A percentile compares a stretch with the other conserved stretches of the same genome.
Conservation (phyloP, 2,113 vertebrate genomes). For the Nerophis ophidion region DNA sequence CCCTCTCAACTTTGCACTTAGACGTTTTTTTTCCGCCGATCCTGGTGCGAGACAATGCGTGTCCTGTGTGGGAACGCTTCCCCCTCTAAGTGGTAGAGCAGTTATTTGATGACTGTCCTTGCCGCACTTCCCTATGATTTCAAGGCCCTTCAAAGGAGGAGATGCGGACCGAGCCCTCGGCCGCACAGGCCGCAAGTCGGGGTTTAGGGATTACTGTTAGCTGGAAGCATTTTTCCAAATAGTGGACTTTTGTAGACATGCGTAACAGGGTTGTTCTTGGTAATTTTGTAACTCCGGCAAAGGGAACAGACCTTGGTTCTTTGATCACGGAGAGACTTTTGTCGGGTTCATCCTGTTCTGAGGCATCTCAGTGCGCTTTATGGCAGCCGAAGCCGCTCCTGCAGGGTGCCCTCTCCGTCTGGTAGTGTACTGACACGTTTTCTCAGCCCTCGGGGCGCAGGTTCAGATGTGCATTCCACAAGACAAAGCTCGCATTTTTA, state of each 20-base stretch:
- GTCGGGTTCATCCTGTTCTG: not conserved
- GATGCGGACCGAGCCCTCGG: slow-evolving; percentile 47
- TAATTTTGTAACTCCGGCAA: too few species aligned
- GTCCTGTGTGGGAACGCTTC: slow-evolving; percentile 67
- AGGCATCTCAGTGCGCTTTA: slow-evolving; percentile 26
- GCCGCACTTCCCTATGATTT: slow-evolving; percentile 76
- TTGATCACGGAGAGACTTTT: slow-evolving; percentile 6
- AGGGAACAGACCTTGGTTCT: too few species aligned
- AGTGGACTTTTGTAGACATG: too few species aligned
- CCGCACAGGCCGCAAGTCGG: slow-evolving; percentile 47
- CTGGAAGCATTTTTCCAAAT: too few species aligned
- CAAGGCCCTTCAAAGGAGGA: slow-evolving; percentile 70
- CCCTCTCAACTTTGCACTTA: slow-evolving; percentile 50
- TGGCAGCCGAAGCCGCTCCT: slow-evolving; percentile 50
- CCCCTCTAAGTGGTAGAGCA: slow-evolving; percentile 63
- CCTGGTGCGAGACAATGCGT: slow-evolving; percentile 47
- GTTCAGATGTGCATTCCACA: slow-evolving; percentile 74
- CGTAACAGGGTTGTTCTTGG: too few species aligned
- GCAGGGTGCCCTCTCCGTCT: slow-evolving; percentile 60
- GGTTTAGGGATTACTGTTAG: slow-evolving; percentile 36
- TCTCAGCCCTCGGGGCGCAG: slow-evolving; percentile 65
- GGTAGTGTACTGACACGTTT: slow-evolving; percentile 76
- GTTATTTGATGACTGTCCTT: slow-evolving; percentile 74
- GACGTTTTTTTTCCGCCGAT: slow-evolving; percentile 44
- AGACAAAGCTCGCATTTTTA: slow-evolving; percentile 70